Evolutionary conservation across 2,888 invertebrate species (phyloP).

Genomic region (Pollenia labialis): DNA sequence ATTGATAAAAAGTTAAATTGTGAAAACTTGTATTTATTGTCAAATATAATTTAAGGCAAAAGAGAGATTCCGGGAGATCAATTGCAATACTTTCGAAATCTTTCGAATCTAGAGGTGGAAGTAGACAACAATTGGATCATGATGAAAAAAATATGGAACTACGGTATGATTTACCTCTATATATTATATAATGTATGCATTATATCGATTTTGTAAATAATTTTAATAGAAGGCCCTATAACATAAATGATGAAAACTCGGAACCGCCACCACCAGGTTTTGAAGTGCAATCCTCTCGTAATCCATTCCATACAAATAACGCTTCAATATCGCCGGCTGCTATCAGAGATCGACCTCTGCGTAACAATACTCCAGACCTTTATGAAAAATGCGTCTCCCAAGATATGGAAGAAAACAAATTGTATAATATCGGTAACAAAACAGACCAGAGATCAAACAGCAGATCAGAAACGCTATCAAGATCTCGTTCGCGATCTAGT

Average conservation of each 20-base stretch:
- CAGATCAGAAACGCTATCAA: conserved; percentile 51
- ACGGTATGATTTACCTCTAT: conserved; percentile 28
- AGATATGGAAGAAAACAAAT: conserved; percentile 72
- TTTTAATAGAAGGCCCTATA: conserved; percentile 61
- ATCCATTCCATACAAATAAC: conserved; percentile 67
- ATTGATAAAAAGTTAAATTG: not conserved
- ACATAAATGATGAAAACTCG: conserved; percentile 69
- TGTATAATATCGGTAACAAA: conserved; percentile 58
- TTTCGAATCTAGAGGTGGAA: conserved; percentile 62
- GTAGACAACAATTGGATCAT: conserved; percentile 46
- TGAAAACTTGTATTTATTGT: not conserved
- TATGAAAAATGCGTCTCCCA: conserved; percentile 73
- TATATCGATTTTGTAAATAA: conserved; percentile 5
- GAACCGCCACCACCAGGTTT: conserved; percentile 81
- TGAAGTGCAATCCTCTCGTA: conserved; percentile 75
- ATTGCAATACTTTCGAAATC: conserved; percentile 43
- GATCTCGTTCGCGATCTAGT: conserved; percentile 63
- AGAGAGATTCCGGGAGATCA: conserved; percentile 47
- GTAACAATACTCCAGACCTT: conserved; percentile 71
- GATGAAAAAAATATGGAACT: conserved; percentile 61
- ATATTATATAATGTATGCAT: not conserved
- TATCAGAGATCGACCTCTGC: conserved; percentile 42
- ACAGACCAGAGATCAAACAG: conserved; percentile 58
- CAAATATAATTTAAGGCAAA: conserved; percentile 51
- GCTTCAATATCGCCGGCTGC: conserved; percentile 21